Evolutionary conservation across 1,140 invertebrate genomes (phyloP).

Genomic region (Rhyzopertha dominica): DNA sequence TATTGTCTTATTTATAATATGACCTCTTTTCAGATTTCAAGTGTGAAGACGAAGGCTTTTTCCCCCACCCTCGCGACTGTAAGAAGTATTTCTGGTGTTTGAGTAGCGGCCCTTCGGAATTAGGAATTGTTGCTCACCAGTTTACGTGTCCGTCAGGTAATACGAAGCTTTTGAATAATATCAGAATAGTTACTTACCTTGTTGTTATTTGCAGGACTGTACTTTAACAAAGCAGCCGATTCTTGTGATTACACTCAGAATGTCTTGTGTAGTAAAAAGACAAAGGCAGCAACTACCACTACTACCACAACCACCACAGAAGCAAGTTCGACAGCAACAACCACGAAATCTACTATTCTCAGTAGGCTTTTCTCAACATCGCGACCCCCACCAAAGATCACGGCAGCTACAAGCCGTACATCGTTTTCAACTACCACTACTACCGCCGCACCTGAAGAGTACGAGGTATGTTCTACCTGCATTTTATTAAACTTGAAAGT

Average conservation of each 20-base stretch:
- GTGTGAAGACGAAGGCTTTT: constrained; percentile 91
- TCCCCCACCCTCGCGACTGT: constrained; percentile 86
- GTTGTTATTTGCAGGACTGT: constrained; percentile 57
- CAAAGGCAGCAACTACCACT: constrained; percentile 48
- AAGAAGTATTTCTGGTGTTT: constrained; percentile 95
- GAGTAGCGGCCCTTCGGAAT: constrained; percentile 79
- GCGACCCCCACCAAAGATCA: constrained; percentile 39
- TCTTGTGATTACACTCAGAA: constrained; percentile 89
- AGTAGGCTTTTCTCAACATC: constrained; percentile 33
- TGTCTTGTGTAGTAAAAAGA: constrained; percentile 68
- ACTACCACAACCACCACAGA: constrained; percentile 45
- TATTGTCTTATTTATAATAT: too few relatives aligned
- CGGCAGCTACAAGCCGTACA: constrained; percentile 43
- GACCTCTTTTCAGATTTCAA: constrained; percentile 65
- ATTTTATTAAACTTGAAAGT: too few relatives aligned
- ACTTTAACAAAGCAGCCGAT: constrained; percentile 86
- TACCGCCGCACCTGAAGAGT: constrained; percentile 30
- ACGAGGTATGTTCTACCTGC: too few relatives aligned
- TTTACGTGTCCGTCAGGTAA: constrained; percentile 87
- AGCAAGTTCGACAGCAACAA: constrained; percentile 48
- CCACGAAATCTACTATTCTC: constrained; percentile 41
- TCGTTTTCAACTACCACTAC: constrained; percentile 40
- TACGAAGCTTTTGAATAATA: not conserved
- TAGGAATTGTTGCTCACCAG: constrained; percentile 86
- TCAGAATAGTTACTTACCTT: constrained; percentile 2